Percentiles rank a stretch among this genome's conserved stretches.
These are phyloP conservation scores for Irena cyanogastra DNA, from an alignment of 2,113 vertebrate genomes.

Conservation along the genomic window DNA sequence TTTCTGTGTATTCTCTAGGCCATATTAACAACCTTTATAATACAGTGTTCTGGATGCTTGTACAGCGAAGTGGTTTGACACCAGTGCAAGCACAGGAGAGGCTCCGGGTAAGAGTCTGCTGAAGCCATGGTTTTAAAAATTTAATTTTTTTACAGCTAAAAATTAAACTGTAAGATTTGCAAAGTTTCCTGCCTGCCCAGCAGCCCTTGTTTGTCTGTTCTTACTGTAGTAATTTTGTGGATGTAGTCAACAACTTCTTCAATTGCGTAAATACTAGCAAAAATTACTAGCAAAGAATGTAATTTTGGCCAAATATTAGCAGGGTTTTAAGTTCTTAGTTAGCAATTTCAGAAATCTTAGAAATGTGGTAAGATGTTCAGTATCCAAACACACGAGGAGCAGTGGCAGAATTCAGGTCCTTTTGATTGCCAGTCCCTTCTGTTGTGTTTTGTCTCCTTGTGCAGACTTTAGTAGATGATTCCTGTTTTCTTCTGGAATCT, in stretches of 20 bases:
- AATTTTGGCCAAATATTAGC: neutral
- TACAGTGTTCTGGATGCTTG: constrained; percentile 92
- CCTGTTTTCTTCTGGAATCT: neutral
- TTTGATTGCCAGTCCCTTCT: neutral
- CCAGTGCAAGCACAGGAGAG: constrained; percentile 84
- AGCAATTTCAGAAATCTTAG: neutral
- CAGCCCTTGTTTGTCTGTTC: neutral
- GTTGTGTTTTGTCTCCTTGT: neutral
- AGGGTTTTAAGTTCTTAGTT: neutral
- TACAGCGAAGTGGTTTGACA: constrained; percentile 86
- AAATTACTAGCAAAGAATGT: too few species aligned
- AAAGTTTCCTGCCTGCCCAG: neutral
- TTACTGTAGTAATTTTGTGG: neutral
- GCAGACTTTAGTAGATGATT: neutral
- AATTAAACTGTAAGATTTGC: neutral
- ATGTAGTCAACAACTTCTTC: neutral
- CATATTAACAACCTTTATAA: constrained; percentile 98
- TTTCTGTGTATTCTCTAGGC: constrained; percentile 68
- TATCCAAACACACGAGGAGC: neutral
- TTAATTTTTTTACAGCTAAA: neutral
- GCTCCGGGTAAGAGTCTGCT: constrained; percentile 76
- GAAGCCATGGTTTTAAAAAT: rapidly evolving
- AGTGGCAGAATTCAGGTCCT: neutral
- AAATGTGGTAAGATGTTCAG: neutral
- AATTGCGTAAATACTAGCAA: too few species aligned